A percentile compares a stretch with the other conserved stretches of the same genome.
These are phyloP conservation scores for Eupithecia centaureata DNA, from an alignment of 2,888 invertebrate species.

Conservation along the genomic window DNA sequence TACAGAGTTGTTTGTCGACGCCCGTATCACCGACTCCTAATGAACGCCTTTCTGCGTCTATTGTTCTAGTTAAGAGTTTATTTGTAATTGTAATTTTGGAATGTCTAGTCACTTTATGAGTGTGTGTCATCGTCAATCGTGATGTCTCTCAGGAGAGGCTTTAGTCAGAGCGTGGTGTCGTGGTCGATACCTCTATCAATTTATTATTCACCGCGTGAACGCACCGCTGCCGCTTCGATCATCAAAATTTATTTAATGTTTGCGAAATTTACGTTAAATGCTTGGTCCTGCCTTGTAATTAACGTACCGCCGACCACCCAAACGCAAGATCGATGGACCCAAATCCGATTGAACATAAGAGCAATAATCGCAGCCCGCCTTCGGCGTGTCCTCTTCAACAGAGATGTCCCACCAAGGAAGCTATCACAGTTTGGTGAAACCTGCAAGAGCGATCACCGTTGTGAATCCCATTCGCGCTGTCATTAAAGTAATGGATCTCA, in stretches of 20 bases:
- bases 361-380: constrained; percentile 70
- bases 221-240: constrained; percentile 70
- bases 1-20: constrained; percentile 68
- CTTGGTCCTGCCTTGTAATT: constrained; percentile 78
- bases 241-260: constrained; percentile 78
- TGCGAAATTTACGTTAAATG: constrained; percentile 79
- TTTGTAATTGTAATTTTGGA: constrained; percentile 47
- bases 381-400: constrained; percentile 63
- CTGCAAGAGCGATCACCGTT: constrained; percentile 61
- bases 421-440: constrained; percentile 61
- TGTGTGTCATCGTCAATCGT: not conserved
- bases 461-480: constrained; percentile 67
- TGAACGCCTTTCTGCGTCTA: constrained; percentile 72
- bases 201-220: constrained; percentile 75
- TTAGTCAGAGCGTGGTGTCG: constrained; percentile 43
- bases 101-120: constrained; percentile 25
- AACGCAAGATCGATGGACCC: constrained; percentile 70
- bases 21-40: constrained; percentile 62
- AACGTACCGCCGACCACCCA: constrained; percentile 76
- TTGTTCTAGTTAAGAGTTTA: constrained; percentile 71
- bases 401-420: constrained; percentile 56
- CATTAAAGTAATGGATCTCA: constrained; percentile 67
- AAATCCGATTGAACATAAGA: constrained; percentile 68
- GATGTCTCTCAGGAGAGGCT: constrained; percentile 23
- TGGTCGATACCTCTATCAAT: constrained; percentile 64